Evolutionary conservation across 2,113 vertebrate genomes (phyloP), one percentile per base, ranked within the genome.

Genomic region (Thermophis baileyi): DNA sequence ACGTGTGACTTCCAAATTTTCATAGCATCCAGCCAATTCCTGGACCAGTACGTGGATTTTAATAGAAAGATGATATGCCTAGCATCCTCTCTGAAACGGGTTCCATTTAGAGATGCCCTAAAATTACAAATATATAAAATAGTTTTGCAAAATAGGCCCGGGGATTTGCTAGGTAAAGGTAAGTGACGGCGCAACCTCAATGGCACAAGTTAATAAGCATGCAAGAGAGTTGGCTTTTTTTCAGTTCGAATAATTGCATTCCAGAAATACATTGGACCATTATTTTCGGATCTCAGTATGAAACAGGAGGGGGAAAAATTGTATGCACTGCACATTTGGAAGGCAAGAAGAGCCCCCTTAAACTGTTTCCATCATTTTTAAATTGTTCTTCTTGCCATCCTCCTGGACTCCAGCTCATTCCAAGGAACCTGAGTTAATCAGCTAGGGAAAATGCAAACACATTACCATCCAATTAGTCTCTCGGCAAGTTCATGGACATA

Each of bases 401-500:
- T 25, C 30, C 81, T 87, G 50, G 87, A 60, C 49, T 89, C 40
- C 60, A 3, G 3, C 51, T 55, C 46, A 20, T 69, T 89, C 88
- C 54, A 87, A 90, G 74, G 47, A 51, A 63, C 30, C 55, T 35
- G 27, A 25, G 74, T 35, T 63, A 92, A 94, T 90, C 88, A 90
- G 85, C 40, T 27, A 8, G 20, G 35, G 22, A 87, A 69, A 89
- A 93, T 90, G 92, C 89, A 81, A 88, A 47, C 40, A n/a, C 40
- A 87, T 90, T 92, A 92, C 14, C 50, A 46, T 87, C 47, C 57
- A 92, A 94, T 94, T 94, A 94, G 54, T n/a, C 88, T 50, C 63
- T 86, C 63, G 63, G 44, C 69, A 57, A 92, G 85, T 60, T 40
- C 53, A 46, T 90, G 89, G 88, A 91, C 93, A 93, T 57, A 81